Conservation (phyloP, 2,888 invertebrate genomes). For the Mesopsocus fuscifrons region DNA sequence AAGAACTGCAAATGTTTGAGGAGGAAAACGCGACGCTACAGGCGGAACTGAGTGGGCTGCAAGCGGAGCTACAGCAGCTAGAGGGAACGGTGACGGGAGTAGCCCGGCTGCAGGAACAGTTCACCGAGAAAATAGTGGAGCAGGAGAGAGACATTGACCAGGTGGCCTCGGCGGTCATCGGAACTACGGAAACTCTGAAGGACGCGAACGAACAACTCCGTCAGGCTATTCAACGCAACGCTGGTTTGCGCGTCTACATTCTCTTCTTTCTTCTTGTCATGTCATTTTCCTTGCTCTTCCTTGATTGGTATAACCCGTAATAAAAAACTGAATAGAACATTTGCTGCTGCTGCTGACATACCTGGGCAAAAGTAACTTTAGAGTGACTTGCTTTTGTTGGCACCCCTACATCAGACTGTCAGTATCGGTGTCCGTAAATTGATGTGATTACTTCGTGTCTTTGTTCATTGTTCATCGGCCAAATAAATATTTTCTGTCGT, state of each 20-base stretch:
- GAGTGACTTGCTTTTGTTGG: no score
- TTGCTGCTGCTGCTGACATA: no score
- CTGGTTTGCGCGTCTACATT: conserved; percentile 84
- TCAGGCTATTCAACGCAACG: conserved; percentile 92
- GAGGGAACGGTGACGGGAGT: conserved; percentile 89
- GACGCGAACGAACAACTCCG: conserved; percentile 95
- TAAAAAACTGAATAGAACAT: no score
- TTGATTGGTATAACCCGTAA: conserved; percentile 96
- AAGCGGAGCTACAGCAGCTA: conserved; percentile 74
- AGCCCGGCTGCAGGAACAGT: conserved; percentile 84
- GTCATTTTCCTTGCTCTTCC: conserved; percentile 86
- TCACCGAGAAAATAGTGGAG: conserved; percentile 86
- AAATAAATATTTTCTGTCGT: no score
- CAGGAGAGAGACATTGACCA: conserved; percentile 88
- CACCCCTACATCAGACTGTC: no score
- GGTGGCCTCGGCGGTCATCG: conserved; percentile 72
- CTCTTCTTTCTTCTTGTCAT: conserved; percentile 89
- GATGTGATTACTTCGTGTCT: no score
- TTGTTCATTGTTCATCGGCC: no score
- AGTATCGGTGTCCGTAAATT: no score
- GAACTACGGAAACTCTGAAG: conserved; percentile 86
- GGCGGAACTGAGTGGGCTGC: conserved; percentile 70
- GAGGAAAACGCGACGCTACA: conserved; percentile 75
- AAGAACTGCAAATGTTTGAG: conserved; percentile 85
- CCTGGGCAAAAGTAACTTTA: no score